A percentile compares a stretch with the other conserved stretches of the same genome.
Evolutionary conservation across 2,797 vertebrate genomes (phyloP).

Genomic region (Acomys russatus): DNA sequence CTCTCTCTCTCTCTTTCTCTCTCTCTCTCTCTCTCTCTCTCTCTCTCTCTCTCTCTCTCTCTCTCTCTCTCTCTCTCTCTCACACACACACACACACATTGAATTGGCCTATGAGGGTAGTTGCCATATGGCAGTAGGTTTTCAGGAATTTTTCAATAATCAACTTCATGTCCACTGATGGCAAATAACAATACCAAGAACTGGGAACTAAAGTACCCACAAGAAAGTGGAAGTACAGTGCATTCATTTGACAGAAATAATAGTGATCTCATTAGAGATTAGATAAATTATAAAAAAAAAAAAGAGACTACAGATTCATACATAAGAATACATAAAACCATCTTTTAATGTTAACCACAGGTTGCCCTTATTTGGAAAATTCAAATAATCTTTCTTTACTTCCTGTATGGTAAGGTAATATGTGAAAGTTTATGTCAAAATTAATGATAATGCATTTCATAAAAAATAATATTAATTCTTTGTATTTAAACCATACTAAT

Average conservation of each 20-base stretch:
- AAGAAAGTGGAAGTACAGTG: background rate
- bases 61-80: no score
- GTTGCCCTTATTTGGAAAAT: background rate
- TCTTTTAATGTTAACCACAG: background rate
- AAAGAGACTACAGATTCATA: background rate
- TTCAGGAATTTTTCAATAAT: background rate
- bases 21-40: no score
- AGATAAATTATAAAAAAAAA: background rate
- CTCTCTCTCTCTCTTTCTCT: no score
- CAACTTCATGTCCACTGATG: background rate
- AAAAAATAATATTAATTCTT: background rate
- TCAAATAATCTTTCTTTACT: background rate
- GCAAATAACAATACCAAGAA: background rate
- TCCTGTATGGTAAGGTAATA: background rate
- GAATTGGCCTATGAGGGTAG: background rate
- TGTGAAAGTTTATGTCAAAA: background rate
- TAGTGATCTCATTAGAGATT: background rate
- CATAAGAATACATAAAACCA: background rate
- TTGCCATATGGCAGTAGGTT: background rate
- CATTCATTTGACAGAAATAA: background rate
- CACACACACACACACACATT: background rate
- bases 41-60: no score
- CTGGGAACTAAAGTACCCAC: background rate
- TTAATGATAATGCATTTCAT: background rate
- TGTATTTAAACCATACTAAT: background rate